phyloP scores from a whole-genome alignment of 2,888 invertebrate genomes.

The Chouioia cunea region DNA sequence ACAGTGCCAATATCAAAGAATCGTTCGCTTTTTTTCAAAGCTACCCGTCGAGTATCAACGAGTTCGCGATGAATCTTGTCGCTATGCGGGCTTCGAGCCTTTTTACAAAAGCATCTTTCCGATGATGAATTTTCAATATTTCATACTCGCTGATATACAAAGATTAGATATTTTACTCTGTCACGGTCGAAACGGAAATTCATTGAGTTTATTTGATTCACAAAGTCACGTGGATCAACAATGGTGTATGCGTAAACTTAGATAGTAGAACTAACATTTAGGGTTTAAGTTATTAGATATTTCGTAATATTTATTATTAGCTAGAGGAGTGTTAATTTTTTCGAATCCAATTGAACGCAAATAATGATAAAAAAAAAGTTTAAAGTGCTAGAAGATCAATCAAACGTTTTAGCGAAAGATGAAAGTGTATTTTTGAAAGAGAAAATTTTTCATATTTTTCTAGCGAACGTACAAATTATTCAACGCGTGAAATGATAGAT shows the following conservation, averaged over 20 bases:
- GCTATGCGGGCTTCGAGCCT: conserved; percentile 2
- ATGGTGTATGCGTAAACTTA: background rate
- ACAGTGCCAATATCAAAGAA: conserved; percentile 35
- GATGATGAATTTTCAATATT: background rate
- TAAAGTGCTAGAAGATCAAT: background rate
- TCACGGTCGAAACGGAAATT: conserved; percentile 19
- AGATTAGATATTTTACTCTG: conserved; percentile 25
- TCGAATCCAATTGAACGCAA: no score
- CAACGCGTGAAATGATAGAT: background rate
- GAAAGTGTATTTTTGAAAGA: conserved; percentile 15
- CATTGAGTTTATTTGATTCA: conserved; percentile 31
- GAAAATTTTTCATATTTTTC: conserved; percentile 28
- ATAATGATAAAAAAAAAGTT: conserved; percentile 1
- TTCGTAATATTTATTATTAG: conserved; percentile 18
- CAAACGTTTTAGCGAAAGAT: conserved; percentile 11
- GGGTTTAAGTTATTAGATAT: conserved; percentile 8
- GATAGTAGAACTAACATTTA: conserved; percentile 9
- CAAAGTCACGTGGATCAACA: background rate
- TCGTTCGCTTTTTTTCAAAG: background rate
- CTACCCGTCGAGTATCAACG: conserved; percentile 7
- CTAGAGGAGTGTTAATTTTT: conserved; percentile 12
- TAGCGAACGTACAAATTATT: conserved; percentile 3
- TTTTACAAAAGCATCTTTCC: conserved; percentile 32
- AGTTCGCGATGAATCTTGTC: conserved; percentile 19
- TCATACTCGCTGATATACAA: conserved; percentile 14